phyloP scores from a whole-genome alignment of 2,888 invertebrate genomes.

The Urechis unicinctus region DNA sequence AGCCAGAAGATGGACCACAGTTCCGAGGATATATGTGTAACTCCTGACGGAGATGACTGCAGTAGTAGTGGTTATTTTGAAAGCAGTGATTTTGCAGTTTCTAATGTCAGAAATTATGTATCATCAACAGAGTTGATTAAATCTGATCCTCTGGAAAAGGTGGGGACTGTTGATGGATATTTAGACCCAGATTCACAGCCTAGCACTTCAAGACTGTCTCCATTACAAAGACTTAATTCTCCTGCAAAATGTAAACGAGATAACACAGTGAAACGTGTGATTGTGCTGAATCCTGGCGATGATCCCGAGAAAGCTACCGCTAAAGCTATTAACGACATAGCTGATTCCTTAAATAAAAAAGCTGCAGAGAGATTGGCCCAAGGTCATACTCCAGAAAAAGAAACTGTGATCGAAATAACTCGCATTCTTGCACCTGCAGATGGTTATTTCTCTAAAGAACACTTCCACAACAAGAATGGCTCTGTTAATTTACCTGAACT shows the following conservation, averaged over 20 bases:
- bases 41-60: too few species aligned
- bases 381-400: conserved; percentile 4
- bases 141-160: background rate
- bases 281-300: conserved; percentile 7
- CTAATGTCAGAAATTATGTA: too few species aligned
- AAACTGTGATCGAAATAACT: conserved; percentile 15
- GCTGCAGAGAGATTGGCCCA: conserved; percentile 2
- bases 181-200: too few species aligned
- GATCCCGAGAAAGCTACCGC: conserved; percentile 5
- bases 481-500: background rate
- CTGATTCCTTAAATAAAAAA: conserved; percentile 2
- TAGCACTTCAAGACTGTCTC: too few species aligned
- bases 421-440: conserved; percentile 2
- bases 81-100: too few species aligned
- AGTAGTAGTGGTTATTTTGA: too few species aligned
- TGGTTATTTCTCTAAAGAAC: conserved; percentile 6
- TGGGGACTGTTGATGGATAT: background rate
- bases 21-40: too few species aligned
- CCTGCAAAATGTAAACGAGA: too few species aligned
- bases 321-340: conserved; percentile 3
- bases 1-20: too few species aligned
- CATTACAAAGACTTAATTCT: background rate
- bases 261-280: conserved; percentile 3
- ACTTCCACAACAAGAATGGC: background rate
- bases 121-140: background rate